Conservation (phyloP, 2,888 invertebrate species). For the Eupithecia subumbrata region DNA sequence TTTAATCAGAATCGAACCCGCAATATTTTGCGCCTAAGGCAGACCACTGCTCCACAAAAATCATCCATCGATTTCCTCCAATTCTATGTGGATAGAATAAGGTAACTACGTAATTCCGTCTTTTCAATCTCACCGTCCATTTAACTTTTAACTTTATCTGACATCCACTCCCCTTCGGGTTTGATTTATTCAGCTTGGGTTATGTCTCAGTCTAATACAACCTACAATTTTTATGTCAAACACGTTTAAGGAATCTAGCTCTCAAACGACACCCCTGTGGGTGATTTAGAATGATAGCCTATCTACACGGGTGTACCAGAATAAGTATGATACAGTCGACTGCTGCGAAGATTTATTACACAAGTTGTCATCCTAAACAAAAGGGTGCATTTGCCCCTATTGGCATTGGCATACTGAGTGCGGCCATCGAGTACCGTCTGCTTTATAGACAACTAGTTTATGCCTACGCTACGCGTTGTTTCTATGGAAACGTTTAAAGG, state of each 20-base stretch:
- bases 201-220: not conserved
- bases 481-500: no score
- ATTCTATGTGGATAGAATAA: not conserved
- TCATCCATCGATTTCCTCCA: not conserved
- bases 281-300: conserved; percentile 26
- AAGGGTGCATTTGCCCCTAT: not conserved
- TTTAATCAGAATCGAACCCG: not conserved
- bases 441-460: not conserved
- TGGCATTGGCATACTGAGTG: not conserved
- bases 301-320: conserved; percentile 15
- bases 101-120: not conserved
- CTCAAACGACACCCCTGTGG: conserved; percentile 29
- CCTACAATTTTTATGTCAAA: not conserved
- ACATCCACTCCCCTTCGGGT: not conserved
- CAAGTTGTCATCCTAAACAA: not conserved
- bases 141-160: not conserved
- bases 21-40: not conserved
- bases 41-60: not conserved
- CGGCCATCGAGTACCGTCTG: not conserved
- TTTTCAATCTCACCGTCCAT: not conserved
- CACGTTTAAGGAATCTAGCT: conserved; percentile 5
- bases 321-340: not conserved
- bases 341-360: not conserved
- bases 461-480: no score
- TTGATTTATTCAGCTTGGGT: not conserved